Evolutionary conservation across 1,140 invertebrate genomes (phyloP).

Genomic region (Magallana gigas): DNA sequence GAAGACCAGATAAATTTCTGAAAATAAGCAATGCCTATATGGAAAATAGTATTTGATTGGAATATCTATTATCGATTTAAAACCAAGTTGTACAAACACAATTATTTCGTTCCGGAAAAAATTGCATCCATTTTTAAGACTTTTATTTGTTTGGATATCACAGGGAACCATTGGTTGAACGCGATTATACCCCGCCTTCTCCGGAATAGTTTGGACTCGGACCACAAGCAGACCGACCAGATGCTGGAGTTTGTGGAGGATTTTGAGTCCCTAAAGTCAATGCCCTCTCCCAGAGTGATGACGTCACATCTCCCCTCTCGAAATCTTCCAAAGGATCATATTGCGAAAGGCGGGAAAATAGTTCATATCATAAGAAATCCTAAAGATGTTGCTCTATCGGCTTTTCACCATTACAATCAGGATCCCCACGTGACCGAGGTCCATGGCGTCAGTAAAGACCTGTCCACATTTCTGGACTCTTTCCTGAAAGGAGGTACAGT

Average conservation of each 20-base stretch:
- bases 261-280: neutral
- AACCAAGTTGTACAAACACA: too few relatives aligned
- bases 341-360: conserved; percentile 44
- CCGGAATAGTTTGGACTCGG: neutral
- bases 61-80: neutral
- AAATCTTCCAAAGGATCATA: conserved; percentile 43
- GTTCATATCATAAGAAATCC: conserved; percentile 60
- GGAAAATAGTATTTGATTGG: too few relatives aligned
- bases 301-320: conserved; percentile 54
- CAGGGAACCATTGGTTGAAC: conserved; percentile 2
- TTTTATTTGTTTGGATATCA: too few relatives aligned
- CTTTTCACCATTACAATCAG: conserved; percentile 42
- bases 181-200: neutral
- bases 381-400: conserved; percentile 59
- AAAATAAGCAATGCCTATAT: too few relatives aligned
- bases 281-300: conserved; percentile 55
- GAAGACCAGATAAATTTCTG: too few relatives aligned
- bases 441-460: neutral
- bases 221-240: neutral
- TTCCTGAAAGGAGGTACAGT: neutral
- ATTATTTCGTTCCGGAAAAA: too few relatives aligned
- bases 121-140: too few relatives aligned
- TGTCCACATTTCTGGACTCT: neutral
- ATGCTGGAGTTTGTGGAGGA: neutral
- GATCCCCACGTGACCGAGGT: neutral